phyloP scores from a whole-genome alignment of 2,797 vertebrate genomes.

The Muraenolepis orangiensis region DNA sequence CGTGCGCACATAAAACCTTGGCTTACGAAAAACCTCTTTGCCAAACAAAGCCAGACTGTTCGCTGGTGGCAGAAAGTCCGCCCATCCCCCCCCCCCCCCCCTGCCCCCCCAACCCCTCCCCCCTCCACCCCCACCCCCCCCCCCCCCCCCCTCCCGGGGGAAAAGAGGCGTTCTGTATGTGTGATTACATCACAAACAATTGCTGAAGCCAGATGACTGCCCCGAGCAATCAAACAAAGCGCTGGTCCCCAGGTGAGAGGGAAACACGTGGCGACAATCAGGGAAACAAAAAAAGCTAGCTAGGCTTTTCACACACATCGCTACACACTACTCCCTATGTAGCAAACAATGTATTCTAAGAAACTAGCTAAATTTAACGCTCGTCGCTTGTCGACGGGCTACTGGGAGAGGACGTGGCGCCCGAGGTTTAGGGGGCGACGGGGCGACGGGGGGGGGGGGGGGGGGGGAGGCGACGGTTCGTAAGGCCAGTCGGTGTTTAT shows the following conservation, averaged over 20 bases:
- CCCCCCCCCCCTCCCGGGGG: no score
- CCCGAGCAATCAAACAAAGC: neutral
- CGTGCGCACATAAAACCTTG: neutral
- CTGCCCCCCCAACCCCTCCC: no score
- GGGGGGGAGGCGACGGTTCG: no score
- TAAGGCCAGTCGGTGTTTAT: neutral
- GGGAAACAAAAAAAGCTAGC: no score
- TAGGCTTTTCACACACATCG: no score
- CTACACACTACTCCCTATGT: neutral
- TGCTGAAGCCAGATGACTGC: neutral
- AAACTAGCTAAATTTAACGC: neutral
- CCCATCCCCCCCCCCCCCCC: neutral
- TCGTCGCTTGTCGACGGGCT: no score
- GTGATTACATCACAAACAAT: constrained; percentile 1
- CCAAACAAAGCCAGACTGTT: neutral
- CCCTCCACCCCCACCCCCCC: no score
- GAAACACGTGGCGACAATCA: neutral
- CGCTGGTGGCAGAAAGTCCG: neutral
- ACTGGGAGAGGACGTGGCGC: neutral
- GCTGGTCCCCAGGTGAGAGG: neutral
- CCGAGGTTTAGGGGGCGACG: neutral
- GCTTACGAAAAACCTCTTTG: neutral
- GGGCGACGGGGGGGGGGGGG: neutral
- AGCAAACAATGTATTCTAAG: neutral
- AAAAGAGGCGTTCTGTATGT: neutral